Evolutionary conservation across 2,797 vertebrate species (phyloP).

Genomic region (Chelonia mydas): DNA sequence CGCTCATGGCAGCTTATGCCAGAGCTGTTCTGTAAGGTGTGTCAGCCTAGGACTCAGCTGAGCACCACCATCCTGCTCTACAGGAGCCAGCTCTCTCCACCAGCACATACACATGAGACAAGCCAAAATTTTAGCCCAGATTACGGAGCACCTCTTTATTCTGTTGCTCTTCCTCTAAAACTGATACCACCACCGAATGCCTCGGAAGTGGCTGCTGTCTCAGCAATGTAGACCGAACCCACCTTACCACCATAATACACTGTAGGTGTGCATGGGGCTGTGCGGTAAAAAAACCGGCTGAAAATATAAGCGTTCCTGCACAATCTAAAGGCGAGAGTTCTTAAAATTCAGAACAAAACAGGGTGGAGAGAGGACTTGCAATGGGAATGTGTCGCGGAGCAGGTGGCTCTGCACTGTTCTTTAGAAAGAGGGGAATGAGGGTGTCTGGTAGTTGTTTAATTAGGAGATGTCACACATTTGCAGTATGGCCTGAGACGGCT

Average conservation of each 20-base stretch:
- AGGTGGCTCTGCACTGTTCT: neutral
- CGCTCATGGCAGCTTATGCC: neutral
- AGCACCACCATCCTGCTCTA: neutral
- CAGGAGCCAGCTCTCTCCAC: neutral
- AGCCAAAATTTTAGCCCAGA: too few relatives aligned
- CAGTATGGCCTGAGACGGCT: neutral
- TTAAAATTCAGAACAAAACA: neutral
- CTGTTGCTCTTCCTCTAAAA: neutral
- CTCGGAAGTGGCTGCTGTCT: neutral
- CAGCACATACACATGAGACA: neutral
- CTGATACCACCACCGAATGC: rapidly evolving
- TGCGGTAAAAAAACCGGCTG: neutral
- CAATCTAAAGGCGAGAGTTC: neutral
- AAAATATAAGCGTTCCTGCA: neutral
- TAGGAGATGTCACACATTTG: neutral
- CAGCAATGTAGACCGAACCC: neutral
- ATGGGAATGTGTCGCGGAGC: neutral
- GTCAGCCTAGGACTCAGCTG: neutral
- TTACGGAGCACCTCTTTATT: rapidly evolving
- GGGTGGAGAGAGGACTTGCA: neutral
- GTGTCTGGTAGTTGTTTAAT: neutral
- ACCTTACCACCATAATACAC: rapidly evolving
- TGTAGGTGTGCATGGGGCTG: neutral
- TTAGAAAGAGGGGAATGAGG: neutral
- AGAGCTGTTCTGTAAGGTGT: neutral